Conservation (phyloP, 2,113 vertebrate species). For the Trematocara marginatum region DNA sequence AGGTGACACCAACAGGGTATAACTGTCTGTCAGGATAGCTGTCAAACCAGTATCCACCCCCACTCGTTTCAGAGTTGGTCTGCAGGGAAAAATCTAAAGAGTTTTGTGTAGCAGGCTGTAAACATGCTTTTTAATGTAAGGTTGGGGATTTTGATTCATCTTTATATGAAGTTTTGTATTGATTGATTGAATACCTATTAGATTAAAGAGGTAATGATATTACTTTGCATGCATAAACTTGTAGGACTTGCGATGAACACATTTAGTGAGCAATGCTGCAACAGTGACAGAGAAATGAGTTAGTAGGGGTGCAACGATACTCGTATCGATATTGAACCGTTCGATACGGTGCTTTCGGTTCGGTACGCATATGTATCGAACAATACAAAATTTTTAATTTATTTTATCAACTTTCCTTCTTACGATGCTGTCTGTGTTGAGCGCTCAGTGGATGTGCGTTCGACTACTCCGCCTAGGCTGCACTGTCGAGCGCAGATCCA, state of each 20-base stretch:
- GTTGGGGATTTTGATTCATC: background rate
- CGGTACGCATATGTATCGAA: too few species aligned
- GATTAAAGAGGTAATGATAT: background rate
- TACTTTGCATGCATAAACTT: background rate
- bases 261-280: background rate
- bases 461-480: too few species aligned
- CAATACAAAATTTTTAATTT: too few species aligned
- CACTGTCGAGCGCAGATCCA: too few species aligned
- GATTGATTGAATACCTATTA: background rate
- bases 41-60: background rate
- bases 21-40: background rate
- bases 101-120: background rate
- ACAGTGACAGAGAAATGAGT: fast-evolving
- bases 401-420: too few species aligned
- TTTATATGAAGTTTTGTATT: background rate
- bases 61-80: background rate
- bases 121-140: background rate
- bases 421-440: too few species aligned
- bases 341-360: too few species aligned
- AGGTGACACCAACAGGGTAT: background rate
- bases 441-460: too few species aligned
- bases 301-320: background rate
- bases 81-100: background rate
- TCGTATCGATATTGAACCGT: too few species aligned
- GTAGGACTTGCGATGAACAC: background rate